These are phyloP conservation scores for Mastomys coucha DNA, from an alignment of 2,113 vertebrate species.

Conservation along the genomic window DNA sequence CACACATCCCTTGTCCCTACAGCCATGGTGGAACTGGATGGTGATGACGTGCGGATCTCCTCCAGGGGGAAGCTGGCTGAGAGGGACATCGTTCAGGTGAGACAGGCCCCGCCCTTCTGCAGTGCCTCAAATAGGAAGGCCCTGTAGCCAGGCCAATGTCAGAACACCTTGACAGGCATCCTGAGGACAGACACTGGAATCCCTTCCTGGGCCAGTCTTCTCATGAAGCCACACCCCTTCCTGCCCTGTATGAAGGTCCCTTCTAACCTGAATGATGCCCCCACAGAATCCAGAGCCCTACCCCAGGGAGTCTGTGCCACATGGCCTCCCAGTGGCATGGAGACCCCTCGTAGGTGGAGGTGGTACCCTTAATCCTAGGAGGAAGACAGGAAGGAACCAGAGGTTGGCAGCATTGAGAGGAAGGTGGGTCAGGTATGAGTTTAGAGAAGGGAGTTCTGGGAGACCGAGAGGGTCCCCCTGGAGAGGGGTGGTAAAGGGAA, in stretches of 20 bases:
- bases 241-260: background rate
- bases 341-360: background rate
- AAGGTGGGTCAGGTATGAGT: background rate
- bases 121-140: background rate
- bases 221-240: too few relatives aligned
- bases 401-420: background rate
- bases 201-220: background rate
- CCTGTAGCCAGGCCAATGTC: background rate
- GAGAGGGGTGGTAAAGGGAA: background rate
- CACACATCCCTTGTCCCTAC: background rate
- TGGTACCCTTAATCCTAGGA: background rate
- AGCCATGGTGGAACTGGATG: conserved; percentile 98
- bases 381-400: background rate
- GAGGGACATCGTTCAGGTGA: conserved; percentile 97
- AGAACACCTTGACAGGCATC: background rate
- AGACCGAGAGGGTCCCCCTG: background rate
- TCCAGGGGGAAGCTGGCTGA: conserved; percentile 95
- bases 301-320: background rate
- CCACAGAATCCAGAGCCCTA: background rate
- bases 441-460: background rate
- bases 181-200: background rate
- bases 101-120: background rate
- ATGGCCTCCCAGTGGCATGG: background rate
- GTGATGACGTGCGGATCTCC: conserved; percentile 95
- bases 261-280: background rate